Conservation (phyloP, 2,797 vertebrate species). For the Microctenopoma stevenorrisi region DNA sequence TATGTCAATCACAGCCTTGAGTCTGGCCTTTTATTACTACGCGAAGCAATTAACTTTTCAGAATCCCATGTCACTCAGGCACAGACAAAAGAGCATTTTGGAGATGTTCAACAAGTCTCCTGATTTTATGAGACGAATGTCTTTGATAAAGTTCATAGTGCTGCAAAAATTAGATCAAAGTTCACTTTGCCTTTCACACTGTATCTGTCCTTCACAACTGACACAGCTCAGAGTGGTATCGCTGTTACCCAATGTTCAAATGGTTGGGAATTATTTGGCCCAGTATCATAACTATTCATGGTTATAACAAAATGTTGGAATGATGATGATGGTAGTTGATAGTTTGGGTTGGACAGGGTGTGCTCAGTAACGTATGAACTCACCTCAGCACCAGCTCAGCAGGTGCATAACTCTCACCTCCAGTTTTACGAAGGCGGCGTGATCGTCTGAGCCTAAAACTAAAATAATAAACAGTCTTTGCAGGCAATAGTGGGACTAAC, state of each 20-base stretch:
- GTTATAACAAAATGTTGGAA: conserved; percentile 30
- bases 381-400: conserved; percentile 30
- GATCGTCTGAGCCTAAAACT: conserved; percentile 37
- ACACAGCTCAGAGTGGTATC: not conserved
- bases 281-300: not conserved
- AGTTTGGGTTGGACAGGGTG: conserved; percentile 28
- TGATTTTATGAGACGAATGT: conserved; percentile 65
- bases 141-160: conserved; percentile 75
- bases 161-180: conserved; percentile 58
- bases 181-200: conserved; percentile 42
- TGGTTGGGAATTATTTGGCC: conserved; percentile 12
- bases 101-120: conserved; percentile 80
- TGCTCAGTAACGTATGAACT: conserved; percentile 28
- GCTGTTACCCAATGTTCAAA: not conserved
- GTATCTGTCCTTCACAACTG: conserved; percentile 12
- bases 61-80: conserved; percentile 81
- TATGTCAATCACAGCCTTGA: conserved; percentile 81
- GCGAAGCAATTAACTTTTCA: conserved; percentile 84
- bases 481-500: conserved; percentile 37
- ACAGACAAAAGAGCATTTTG: conserved; percentile 78
- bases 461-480: conserved; percentile 47
- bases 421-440: conserved; percentile 41
- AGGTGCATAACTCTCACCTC: conserved; percentile 54
- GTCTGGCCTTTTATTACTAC: conserved; percentile 83
- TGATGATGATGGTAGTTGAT: conserved; percentile 33